These are phyloP conservation scores for Branchinecta lynchi DNA, from an alignment of 1,140 invertebrate genomes.

Conservation along the genomic window DNA sequence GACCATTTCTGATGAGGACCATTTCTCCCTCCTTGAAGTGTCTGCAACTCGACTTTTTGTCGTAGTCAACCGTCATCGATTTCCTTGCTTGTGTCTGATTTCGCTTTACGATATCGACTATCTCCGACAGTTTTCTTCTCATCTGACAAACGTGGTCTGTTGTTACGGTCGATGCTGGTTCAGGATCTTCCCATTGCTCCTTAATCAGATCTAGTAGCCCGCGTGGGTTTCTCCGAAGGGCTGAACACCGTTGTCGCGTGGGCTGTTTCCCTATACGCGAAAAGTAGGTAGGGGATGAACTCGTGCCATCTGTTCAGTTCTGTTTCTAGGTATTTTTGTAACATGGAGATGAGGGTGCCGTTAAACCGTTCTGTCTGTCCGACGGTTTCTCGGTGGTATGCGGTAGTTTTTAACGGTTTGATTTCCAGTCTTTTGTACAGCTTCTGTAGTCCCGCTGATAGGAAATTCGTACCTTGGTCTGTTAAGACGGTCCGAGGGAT, in stretches of 20 bases:
- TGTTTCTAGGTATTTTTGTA: background rate
- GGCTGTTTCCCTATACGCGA: background rate
- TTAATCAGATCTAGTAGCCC: background rate
- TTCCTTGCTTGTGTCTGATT: background rate
- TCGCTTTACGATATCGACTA: background rate
- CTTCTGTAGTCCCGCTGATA: background rate
- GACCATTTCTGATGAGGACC: background rate
- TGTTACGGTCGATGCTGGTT: background rate
- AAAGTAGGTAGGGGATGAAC: background rate
- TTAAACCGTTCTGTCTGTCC: background rate
- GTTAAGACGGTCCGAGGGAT: background rate
- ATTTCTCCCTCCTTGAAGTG: too few relatives aligned
- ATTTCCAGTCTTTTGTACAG: background rate
- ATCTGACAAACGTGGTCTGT: background rate
- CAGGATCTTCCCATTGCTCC: background rate
- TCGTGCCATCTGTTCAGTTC: background rate
- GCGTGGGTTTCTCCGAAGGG: background rate
- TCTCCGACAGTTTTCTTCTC: background rate
- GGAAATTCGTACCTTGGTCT: background rate
- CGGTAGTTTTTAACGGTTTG: background rate
- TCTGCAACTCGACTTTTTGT: too few relatives aligned
- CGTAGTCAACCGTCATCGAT: too few relatives aligned
- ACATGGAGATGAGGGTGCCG: background rate
- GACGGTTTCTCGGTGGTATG: background rate
- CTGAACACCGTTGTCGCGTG: background rate